Evolutionary conservation across 2,888 invertebrate genomes (phyloP).

Genomic region (Rosalia funebris): DNA sequence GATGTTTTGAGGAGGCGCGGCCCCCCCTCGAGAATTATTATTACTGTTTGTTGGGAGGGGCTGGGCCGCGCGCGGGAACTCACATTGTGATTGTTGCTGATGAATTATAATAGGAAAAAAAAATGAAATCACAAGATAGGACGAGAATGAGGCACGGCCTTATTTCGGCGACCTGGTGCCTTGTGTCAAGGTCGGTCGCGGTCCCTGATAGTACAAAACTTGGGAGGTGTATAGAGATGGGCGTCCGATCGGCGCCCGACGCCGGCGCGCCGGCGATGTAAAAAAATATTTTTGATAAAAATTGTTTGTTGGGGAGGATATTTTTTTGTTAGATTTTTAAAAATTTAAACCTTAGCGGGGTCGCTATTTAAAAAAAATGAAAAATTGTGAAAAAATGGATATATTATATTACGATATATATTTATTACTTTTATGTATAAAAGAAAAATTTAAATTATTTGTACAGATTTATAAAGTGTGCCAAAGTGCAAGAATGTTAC

Average conservation of each 20-base stretch:
- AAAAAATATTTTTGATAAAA: constrained; percentile 75
- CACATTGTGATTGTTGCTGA: constrained; percentile 56
- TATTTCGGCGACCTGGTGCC: constrained; percentile 54
- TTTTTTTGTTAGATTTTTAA: constrained; percentile 69
- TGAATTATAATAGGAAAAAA: constrained; percentile 56
- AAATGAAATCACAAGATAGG: constrained; percentile 43
- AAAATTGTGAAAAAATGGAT: constrained; percentile 66
- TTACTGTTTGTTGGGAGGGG: constrained; percentile 49
- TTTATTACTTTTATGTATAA: constrained; percentile 65
- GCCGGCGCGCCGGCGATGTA: constrained; percentile 54
- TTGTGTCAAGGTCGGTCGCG: constrained; percentile 61
- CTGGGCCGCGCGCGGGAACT: constrained; percentile 48
- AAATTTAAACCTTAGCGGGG: constrained; percentile 58
- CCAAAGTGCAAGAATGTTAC: constrained; percentile 66
- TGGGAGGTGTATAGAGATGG: constrained; percentile 59
- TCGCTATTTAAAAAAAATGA: constrained; percentile 62
- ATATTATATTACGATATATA: constrained; percentile 63
- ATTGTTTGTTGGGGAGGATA: constrained; percentile 70
- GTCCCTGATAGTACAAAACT: constrained; percentile 64
- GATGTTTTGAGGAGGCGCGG: constrained; percentile 48
- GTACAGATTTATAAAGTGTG: constrained; percentile 66
- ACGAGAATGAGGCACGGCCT: constrained; percentile 47
- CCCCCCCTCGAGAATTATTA: constrained; percentile 41
- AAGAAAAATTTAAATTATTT: constrained; percentile 64
- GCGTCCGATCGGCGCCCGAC: constrained; percentile 43